phyloP scores from a whole-genome alignment of 1,140 invertebrate species.

The Whitmania pigra region DNA sequence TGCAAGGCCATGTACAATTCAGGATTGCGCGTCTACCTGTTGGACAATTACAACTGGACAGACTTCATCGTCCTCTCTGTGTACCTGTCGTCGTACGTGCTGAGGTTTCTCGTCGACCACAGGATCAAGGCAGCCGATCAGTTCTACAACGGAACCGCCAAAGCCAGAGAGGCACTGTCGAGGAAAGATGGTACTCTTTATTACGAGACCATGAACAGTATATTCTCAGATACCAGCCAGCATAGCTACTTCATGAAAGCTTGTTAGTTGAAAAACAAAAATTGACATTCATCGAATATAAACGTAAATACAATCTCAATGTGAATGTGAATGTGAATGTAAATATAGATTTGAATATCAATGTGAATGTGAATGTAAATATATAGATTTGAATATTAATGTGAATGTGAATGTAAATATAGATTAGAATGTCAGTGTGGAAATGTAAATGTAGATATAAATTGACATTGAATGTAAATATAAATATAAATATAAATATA shows the following conservation, averaged over 20 bases:
- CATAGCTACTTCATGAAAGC: constrained; percentile 42
- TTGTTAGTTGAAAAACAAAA: constrained; percentile 31
- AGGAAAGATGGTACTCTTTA: constrained; percentile 25
- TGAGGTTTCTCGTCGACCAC: constrained; percentile 34
- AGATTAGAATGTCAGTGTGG: background rate
- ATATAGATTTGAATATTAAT: background rate
- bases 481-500: constrained; percentile 1
- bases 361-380: background rate
- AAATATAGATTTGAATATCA: background rate
- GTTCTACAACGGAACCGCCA: constrained; percentile 35
- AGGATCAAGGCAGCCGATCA: constrained; percentile 28
- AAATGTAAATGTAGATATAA: background rate
- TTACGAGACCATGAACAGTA: constrained; percentile 29
- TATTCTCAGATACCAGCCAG: constrained; percentile 14
- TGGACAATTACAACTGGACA: constrained; percentile 41
- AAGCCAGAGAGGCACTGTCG: constrained; percentile 29
- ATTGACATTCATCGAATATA: background rate
- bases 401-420: background rate
- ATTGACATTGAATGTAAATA: background rate
- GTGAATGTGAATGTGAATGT: background rate
- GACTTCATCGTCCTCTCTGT: constrained; percentile 40
- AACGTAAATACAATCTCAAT: background rate
- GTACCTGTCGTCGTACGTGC: constrained; percentile 40
- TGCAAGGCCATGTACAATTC: constrained; percentile 42
- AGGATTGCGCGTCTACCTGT: constrained; percentile 38